Base-by-base conservation (phyloP, 2,113 vertebrate species). In the Macheiramphus alcinus region DNA sequence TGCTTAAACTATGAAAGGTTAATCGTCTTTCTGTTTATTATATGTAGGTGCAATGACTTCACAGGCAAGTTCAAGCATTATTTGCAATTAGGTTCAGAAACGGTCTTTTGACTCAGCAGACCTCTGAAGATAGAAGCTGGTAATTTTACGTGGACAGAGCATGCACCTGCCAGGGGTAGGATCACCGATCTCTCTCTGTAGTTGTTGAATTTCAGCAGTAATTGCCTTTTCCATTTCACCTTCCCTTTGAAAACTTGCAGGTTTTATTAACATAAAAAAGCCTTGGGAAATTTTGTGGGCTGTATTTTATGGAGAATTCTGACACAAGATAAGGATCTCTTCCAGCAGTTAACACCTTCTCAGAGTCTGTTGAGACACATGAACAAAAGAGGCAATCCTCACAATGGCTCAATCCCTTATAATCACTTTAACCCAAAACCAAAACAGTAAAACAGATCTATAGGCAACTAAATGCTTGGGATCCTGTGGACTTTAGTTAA, bases 201-300 rank as follows among this genome's bases (percentile, higher is more conserved):
- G 78, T 19, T 89, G 43, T 11, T 86, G 55, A 85, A 82, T 86
- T 93, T 90, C 79, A 88, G 20, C 42, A 88, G 55, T 62, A 76
- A 88, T 86, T 82, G n/a, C 27, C 78, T 90, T 95, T 95, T 73
- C 43, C 58, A 89, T 79, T 95, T 62, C 85, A 80, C 36, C 59
- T 80, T 84, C 48, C 29, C 29, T 87, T 94, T 78, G 78, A 95
- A 96, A 96, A 78, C 50, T 31, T 55, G 25, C 38, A 85, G 71
- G 50, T 29, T 94, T 88, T 90, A 92, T 93, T 96, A 90, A 86
- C 58, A 96, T 92, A 80, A 86, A 95, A 94, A 94, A 92, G 85
- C 71, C 63, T 76, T 62, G 76, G 62, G 85, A 94, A 93, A 92
- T 90, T 56, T 85, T 85, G 48, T 89, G 88, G 83, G 56, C 48